phyloP scores from a whole-genome alignment of 2,888 invertebrate genomes.

The Folsomia candida region DNA sequence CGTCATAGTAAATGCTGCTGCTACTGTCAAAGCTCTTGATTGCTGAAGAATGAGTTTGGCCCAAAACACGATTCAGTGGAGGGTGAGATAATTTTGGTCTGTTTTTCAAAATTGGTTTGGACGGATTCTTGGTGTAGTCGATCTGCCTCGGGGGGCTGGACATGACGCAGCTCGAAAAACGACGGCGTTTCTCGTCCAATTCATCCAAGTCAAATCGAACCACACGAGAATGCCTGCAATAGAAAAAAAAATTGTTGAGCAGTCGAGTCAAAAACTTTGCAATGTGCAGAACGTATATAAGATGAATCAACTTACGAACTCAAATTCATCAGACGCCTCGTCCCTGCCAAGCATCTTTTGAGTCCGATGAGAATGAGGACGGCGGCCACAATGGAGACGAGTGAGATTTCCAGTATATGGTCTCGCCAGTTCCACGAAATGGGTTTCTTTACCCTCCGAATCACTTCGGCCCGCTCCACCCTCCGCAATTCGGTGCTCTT shows the following conservation, averaged over 20 bases:
- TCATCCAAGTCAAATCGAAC: neutral
- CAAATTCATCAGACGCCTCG: neutral
- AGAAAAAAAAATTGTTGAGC: neutral
- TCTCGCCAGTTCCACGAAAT: neutral
- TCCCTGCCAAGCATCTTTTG: neutral
- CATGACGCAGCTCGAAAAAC: neutral
- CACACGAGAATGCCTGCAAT: neutral
- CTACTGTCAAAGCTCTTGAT: constrained; percentile 12
- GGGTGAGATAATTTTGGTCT: neutral
- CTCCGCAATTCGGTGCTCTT: neutral
- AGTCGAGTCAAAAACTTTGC: neutral
- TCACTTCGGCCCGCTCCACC: neutral
- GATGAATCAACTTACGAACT: constrained; percentile 3
- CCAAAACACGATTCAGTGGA: neutral
- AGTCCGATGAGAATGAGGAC: constrained; percentile 3
- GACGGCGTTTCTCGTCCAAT: neutral
- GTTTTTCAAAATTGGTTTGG: constrained; percentile 15
- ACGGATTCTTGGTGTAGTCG: neutral
- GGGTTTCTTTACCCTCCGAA: neutral
- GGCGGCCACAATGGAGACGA: neutral
- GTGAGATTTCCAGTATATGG: constrained; percentile 5
- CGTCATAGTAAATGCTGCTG: constrained; percentile 12
- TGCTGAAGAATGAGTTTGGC: neutral
- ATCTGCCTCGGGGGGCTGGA: neutral
- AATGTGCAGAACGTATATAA: too few species aligned